Conservation (phyloP, 2,888 invertebrate species). For the Neria commutata region DNA sequence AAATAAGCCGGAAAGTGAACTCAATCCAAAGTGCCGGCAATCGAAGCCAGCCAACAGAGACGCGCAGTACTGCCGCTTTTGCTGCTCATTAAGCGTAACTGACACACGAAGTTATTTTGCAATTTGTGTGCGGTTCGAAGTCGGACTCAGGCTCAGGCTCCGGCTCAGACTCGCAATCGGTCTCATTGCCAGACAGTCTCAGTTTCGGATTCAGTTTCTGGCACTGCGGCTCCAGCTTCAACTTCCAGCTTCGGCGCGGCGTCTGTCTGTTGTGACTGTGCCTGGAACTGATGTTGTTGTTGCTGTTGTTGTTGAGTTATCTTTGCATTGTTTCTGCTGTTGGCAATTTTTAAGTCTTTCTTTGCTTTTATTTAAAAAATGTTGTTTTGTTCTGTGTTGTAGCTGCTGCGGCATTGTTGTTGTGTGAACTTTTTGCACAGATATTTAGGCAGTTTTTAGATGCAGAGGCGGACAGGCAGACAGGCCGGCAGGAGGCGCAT, state of each 20-base stretch:
- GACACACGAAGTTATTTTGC: slow-evolving; percentile 48
- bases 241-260: too few species aligned
- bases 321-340: not conserved
- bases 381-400: not conserved
- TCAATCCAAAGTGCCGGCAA: not conserved
- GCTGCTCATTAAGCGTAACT: slow-evolving; percentile 58
- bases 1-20: not conserved
- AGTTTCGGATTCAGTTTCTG: too few species aligned
- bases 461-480: too few species aligned
- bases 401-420: not conserved
- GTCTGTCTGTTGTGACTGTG: too few species aligned
- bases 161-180: slow-evolving; percentile 24
- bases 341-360: not conserved
- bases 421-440: not conserved
- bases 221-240: too few species aligned
- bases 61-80: slow-evolving; percentile 33
- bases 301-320: not conserved
- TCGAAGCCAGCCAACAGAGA: not conserved
- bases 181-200: slow-evolving; percentile 28
- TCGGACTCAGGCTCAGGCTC: too few species aligned
- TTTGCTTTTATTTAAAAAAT: not conserved
- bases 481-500: too few species aligned
- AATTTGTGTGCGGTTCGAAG: slow-evolving; percentile 2
- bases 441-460: not conserved
- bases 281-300: not conserved